phyloP scores from a whole-genome alignment of 37 sponge, comb jelly and placozoan genomes.

The Cliona cf. orientalis region DNA sequence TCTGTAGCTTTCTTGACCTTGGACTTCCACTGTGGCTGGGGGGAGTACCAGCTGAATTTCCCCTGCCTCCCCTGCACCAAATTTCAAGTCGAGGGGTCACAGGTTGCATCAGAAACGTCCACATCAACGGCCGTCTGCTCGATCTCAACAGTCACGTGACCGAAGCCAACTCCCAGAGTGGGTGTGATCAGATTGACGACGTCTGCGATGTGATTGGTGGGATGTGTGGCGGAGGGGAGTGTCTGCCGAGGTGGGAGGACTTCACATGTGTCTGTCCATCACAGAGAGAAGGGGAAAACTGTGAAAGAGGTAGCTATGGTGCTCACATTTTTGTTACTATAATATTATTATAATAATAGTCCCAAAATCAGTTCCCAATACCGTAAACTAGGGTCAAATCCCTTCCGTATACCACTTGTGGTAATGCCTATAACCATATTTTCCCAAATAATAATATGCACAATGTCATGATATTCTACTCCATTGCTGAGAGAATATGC shows the following conservation, averaged over 20 bases:
- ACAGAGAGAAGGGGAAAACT: slow-evolving; percentile 22
- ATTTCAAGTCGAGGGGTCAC: slow-evolving; percentile 33
- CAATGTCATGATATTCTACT: too few species aligned
- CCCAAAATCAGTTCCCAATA: too few species aligned
- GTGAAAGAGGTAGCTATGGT: slow-evolving; percentile 31
- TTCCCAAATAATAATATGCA: too few species aligned
- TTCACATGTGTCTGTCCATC: slow-evolving; percentile 57
- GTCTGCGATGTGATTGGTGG: not conserved
- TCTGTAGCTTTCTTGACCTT: slow-evolving; percentile 56
- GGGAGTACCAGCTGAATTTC: slow-evolving; percentile 35
- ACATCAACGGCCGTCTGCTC: slow-evolving; percentile 18
- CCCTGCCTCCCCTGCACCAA: not conserved
- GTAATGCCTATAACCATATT: too few species aligned
- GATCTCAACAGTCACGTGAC: slow-evolving; percentile 31
- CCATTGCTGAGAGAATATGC: too few species aligned
- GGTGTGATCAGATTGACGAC: slow-evolving; percentile 33
- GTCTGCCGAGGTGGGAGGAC: slow-evolving; percentile 16
- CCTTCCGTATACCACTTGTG: too few species aligned
- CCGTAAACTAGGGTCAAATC: too few species aligned
- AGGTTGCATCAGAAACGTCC: slow-evolving; percentile 52
- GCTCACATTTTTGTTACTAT: not conserved
- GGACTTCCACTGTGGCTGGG: slow-evolving; percentile 78
- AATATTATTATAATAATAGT: not conserved
- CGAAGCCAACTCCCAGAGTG: slow-evolving; percentile 26
- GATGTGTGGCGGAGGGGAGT: slow-evolving; percentile 39